Base-by-base conservation (phyloP, 2,113 vertebrate species). In the Orycteropus afer region DNA sequence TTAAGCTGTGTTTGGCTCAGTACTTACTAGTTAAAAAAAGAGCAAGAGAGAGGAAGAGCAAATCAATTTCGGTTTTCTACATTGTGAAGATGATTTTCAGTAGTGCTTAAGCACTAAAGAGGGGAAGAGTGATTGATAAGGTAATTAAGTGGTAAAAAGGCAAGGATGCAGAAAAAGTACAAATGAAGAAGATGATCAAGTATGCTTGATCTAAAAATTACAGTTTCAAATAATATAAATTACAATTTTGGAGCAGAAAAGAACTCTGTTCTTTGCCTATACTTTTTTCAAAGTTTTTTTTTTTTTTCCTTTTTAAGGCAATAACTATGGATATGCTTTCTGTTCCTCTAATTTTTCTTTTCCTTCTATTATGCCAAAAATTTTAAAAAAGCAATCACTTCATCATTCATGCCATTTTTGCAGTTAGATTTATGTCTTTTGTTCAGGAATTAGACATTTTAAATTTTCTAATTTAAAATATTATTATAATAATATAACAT, bases 71-170 rank as follows among this genome's bases (percentile, higher is more conserved):
- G 37, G 86, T 97, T 96, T 93, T 55, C 51, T 93, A 89, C 23
- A 85, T 51, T 65, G 9, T 83, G 86, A 90, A 86, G 90, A 95
- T 95, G 89, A 95, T 96, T 96, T 95, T 95, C 69, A 88, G 86
- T 74, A 79, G 59, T 88, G 77, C 90, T 96, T 95, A 89, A 95
- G 96, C 95, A 92, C 88, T 92, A 74, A 87, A 93, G 51, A 34
- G 67, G 23, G 74, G 22, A 32, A 69, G 93, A 88, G 40, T 95
- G 98, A 98, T 98, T 98, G 98, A 98, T 98, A 98, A 98, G 97
- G 95, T 97, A 98, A 98, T 98, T 98, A 98, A 98, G 96, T 98
- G 97, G 98, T 98, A 98, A 98, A 98, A 97, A 98, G 96, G 96
- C 96, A 97, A 90, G 93, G 84, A 97, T 96, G 93, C 94, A 98